Evolutionary conservation across 2,888 invertebrate genomes (phyloP), one percentile per base, ranked within the genome.

Genomic region (Xestia rhomboidea): DNA sequence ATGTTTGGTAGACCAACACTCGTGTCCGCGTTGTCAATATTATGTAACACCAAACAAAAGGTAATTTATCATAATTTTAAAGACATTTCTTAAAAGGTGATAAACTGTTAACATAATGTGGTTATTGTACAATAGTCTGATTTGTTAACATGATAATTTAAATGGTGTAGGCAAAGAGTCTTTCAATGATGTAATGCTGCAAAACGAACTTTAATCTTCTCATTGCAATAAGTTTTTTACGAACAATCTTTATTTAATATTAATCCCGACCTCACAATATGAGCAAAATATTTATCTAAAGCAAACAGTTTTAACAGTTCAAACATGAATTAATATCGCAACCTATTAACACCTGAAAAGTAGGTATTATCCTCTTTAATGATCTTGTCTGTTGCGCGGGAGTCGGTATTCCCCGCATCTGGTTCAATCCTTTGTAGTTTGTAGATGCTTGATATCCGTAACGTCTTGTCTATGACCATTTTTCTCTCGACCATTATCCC

Each of bases 341-440:
- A 41, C 44, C 49, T 78, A 71, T 85, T 84, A 76, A 54, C 75
- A 69, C 69, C 30, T 62, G 46, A 51, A n/a, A 18, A 1, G 41
- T 41, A 13, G 1, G 38, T 57, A 57, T 46, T 68, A 76, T 76
- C 76, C 3, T 76, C 15, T 73, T 21, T 41, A 64, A 75, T 69
- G 54, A 72, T 72, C 68, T 76, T 1, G 66, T 76, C 71, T 62
- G 46, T 41, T 63, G 73, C 68, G 51, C 57, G 44, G 30, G 70
- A 64, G 77, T 57, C 62, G 91, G 91, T 87, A 91, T 90, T 91
- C 82, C 91, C 92, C 89, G 75, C 77, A 88, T 92, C 92, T 91
- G 89, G 82, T 38, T 89, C 64, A 34, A 77, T 76, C 57, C 34
- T 82, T 82, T 49, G 64, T 44, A 6, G 46, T n/a, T n/a, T n/a